phyloP scores from a whole-genome alignment of 2,888 invertebrate genomes.

The Mamestra brassicae region DNA sequence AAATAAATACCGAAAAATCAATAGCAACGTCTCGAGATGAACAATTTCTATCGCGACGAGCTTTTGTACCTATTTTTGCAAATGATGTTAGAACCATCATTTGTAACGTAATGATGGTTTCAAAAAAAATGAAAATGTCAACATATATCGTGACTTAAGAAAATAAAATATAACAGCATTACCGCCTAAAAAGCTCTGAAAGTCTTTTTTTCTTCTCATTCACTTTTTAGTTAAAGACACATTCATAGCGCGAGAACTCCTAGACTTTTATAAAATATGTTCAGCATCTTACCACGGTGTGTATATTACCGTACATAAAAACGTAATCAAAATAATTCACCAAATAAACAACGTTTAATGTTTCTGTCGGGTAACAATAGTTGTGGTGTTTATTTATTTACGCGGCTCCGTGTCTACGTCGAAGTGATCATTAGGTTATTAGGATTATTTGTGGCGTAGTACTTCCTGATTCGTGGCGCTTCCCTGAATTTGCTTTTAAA shows the following conservation, averaged over 20 bases:
- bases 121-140: background rate
- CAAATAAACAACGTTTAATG: constrained; percentile 46
- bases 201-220: no score
- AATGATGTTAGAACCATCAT: background rate
- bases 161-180: background rate
- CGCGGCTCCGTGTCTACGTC: constrained; percentile 59
- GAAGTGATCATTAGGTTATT: constrained; percentile 77
- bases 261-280: constrained; percentile 7
- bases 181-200: background rate
- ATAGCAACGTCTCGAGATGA: constrained; percentile 56
- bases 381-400: constrained; percentile 59
- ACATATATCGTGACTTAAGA: background rate
- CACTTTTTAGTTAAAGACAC: background rate
- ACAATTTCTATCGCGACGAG: constrained; percentile 13
- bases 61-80: constrained; percentile 5
- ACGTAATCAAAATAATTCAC: constrained; percentile 40
- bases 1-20: constrained; percentile 69
- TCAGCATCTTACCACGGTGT: background rate
- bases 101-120: background rate
- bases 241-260: background rate
- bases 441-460: constrained; percentile 76
- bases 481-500: constrained; percentile 85
- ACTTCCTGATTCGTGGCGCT: constrained; percentile 86
- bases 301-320: constrained; percentile 12
- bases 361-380: constrained; percentile 42